Evolutionary conservation across 2,113 vertebrate species (phyloP).

Genomic region (Myiozetetes cayanensis): DNA sequence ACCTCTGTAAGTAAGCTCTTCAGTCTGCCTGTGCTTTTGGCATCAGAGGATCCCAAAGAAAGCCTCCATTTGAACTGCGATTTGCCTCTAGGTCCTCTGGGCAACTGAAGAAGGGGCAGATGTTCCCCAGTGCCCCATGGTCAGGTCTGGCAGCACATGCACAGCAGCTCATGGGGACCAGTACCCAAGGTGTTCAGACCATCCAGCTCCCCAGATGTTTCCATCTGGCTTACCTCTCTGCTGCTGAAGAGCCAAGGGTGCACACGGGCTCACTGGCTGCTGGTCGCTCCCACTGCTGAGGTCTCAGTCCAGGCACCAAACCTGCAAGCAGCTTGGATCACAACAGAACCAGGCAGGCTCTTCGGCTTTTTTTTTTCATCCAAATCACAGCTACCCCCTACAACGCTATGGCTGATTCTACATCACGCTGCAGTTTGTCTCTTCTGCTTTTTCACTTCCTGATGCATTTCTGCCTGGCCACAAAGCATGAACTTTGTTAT

Average conservation of each 20-base stretch:
- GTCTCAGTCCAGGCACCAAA: background rate
- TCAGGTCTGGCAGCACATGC: rapidly evolving
- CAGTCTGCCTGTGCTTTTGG: background rate
- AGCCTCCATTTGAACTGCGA: background rate
- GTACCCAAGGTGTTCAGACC: rapidly evolving
- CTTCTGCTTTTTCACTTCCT: slow-evolving; percentile 27
- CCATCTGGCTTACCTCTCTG: slow-evolving; percentile 14
- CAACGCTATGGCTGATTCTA: rapidly evolving
- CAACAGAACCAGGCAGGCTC: background rate
- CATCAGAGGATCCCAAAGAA: background rate
- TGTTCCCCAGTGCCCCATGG: background rate
- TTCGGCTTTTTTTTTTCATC: background rate
- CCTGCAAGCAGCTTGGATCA: background rate
- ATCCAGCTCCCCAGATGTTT: background rate
- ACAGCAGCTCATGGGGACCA: rapidly evolving
- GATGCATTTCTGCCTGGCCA: background rate
- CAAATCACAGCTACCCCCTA: background rate
- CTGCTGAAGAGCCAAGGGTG: background rate
- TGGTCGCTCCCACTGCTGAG: background rate
- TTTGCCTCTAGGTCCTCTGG: background rate
- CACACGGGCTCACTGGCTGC: background rate
- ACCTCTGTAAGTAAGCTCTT: background rate
- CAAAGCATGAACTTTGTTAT: slow-evolving; percentile 46
- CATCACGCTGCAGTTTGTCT: background rate
- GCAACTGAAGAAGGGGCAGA: background rate